These are phyloP conservation scores for Nesometra sesokonis DNA, from an alignment of 35 echinoderm and acorn worm species.

Conservation along the genomic window DNA sequence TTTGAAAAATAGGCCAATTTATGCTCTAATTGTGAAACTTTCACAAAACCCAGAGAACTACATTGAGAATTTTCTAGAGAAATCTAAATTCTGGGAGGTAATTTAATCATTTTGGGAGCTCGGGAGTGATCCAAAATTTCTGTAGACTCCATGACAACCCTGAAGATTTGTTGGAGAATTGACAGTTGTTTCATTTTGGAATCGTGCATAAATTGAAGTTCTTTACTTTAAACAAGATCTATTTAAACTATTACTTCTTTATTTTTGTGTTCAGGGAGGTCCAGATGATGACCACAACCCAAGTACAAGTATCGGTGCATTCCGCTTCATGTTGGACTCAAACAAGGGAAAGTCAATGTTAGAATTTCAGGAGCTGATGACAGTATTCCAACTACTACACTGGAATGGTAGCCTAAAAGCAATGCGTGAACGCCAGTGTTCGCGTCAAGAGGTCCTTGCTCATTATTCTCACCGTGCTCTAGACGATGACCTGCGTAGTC, in stretches of 20 bases:
- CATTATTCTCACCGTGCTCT: conserved; percentile 83
- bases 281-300: conserved; percentile 78
- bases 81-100: no score
- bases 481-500: conserved; percentile 95
- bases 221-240: neutral
- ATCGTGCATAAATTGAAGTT: no score
- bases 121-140: no score
- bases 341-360: conserved; percentile 85
- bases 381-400: conserved; percentile 90
- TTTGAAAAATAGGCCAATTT: no score
- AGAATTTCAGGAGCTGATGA: conserved; percentile 98
- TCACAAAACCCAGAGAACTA: no score
- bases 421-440: conserved; percentile 86
- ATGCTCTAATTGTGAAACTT: no score
- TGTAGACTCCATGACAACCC: no score
- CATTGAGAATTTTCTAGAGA: no score
- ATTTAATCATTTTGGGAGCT: no score
- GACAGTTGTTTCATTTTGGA: no score
- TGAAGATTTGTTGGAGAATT: no score
- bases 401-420: conserved; percentile 99
- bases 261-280: conserved; percentile 37
- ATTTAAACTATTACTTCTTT: neutral
- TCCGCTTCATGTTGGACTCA: conserved; percentile 94
- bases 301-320: conserved; percentile 87
- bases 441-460: conserved; percentile 68